Conservation (phyloP, 2,797 vertebrate genomes). For the Neopelma chrysocephalum region DNA sequence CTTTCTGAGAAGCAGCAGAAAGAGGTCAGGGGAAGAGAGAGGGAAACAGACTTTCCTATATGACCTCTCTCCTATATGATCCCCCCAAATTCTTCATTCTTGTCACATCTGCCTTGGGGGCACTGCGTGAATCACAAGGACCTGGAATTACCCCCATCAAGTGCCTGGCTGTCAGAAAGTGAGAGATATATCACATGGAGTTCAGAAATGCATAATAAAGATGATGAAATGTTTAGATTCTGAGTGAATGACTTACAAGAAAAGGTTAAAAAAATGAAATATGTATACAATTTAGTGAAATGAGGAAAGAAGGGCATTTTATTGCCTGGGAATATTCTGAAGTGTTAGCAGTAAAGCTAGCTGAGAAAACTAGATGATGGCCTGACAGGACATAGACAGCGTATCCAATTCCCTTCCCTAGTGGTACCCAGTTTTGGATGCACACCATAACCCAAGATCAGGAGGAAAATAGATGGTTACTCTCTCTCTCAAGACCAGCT, state of each 20-base stretch:
- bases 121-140: neutral
- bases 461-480: neutral
- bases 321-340: conserved; percentile 13
- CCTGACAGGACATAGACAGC: neutral
- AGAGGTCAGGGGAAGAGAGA: neutral
- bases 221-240: conserved; percentile 44
- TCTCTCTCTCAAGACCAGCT: neutral
- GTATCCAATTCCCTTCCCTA: neutral
- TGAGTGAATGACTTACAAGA: conserved; percentile 9
- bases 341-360: neutral
- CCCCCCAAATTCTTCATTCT: neutral
- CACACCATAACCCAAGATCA: neutral
- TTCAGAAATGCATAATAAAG: conserved; percentile 38
- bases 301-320: neutral
- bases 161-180: neutral
- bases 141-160: neutral
- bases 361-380: neutral
- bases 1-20: neutral
- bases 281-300: conserved; percentile 38
- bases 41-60: neutral
- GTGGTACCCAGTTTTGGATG: neutral
- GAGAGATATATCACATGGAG: neutral
- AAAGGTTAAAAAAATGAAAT: conserved; percentile 53
- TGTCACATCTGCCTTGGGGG: neutral
- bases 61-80: neutral